Conservation (phyloP, 2,797 vertebrate species). For the Siniperca undulata region DNA sequence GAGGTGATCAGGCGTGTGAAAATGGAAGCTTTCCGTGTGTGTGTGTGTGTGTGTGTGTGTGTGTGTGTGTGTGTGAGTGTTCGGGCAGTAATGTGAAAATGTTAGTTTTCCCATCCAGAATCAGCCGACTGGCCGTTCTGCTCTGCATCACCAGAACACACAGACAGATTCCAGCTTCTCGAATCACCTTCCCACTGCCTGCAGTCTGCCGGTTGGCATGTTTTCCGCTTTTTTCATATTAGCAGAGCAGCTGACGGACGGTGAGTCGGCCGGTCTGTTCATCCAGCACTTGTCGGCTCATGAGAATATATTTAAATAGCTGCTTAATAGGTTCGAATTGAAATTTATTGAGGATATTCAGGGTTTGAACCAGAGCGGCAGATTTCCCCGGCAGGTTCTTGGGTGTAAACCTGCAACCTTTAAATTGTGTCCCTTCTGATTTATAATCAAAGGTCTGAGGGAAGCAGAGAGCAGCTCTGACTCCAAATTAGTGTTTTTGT, state of each 20-base stretch:
- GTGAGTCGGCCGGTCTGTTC: background rate
- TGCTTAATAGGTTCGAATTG: too few species aligned
- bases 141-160: conserved; percentile 53
- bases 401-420: background rate
- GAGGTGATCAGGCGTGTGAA: conserved; percentile 68
- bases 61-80: background rate
- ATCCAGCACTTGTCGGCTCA: background rate
- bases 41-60: conserved; percentile 8
- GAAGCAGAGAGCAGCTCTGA: background rate
- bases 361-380: too few species aligned
- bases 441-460: background rate
- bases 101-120: conserved; percentile 65
- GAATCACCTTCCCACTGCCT: conserved; percentile 26
- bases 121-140: conserved; percentile 48
- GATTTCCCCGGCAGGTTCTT: conserved; percentile 23
- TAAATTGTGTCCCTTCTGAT: background rate
- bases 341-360: too few species aligned
- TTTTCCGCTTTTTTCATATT: background rate
- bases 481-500: conserved; percentile 21
- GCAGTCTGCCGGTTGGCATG: background rate
- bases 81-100: conserved; percentile 53
- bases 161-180: conserved; percentile 32
- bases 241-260: background rate
- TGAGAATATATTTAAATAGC: background rate
- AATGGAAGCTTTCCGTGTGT: conserved; percentile 41